These are phyloP conservation scores for Zalophus californianus DNA, from an alignment of 2,797 vertebrate species.

Conservation along the genomic window DNA sequence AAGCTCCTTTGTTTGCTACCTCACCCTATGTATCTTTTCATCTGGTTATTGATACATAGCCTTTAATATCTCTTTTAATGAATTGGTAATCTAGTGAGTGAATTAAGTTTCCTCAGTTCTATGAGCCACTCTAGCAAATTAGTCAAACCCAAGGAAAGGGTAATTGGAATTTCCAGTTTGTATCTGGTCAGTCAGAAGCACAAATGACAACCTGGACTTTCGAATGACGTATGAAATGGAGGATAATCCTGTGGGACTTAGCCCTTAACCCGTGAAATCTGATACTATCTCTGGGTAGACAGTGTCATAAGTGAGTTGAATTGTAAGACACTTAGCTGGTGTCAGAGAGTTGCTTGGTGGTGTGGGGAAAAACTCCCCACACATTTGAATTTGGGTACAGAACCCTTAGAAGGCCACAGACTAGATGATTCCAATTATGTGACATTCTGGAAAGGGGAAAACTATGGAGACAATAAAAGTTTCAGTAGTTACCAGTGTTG, in stretches of 20 bases:
- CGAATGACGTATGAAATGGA: neutral
- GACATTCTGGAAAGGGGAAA: neutral
- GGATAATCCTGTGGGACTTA: neutral
- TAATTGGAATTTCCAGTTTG: no score
- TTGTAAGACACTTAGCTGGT: neutral
- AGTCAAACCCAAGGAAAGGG: neutral
- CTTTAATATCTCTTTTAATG: neutral
- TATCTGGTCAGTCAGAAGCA: neutral
- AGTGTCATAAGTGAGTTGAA: neutral
- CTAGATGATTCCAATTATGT: neutral
- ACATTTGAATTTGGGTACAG: neutral
- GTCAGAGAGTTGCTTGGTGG: neutral
- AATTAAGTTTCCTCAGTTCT: neutral
- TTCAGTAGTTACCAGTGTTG: neutral
- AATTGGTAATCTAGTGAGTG: neutral
- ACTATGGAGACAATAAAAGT: neutral
- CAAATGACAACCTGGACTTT: neutral
- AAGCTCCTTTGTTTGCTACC: neutral
- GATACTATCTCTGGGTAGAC: neutral
- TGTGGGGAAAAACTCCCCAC: neutral
- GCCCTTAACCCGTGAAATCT: neutral
- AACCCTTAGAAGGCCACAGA: neutral
- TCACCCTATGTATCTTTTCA: neutral
- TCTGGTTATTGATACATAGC: neutral
- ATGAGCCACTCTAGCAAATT: neutral